Percentiles rank a stretch among this genome's conserved stretches.
These are phyloP conservation scores for Isaurus tuberculatus DNA, from an alignment of 92 coral and sea anemone genomes.

Conservation along the genomic window DNA sequence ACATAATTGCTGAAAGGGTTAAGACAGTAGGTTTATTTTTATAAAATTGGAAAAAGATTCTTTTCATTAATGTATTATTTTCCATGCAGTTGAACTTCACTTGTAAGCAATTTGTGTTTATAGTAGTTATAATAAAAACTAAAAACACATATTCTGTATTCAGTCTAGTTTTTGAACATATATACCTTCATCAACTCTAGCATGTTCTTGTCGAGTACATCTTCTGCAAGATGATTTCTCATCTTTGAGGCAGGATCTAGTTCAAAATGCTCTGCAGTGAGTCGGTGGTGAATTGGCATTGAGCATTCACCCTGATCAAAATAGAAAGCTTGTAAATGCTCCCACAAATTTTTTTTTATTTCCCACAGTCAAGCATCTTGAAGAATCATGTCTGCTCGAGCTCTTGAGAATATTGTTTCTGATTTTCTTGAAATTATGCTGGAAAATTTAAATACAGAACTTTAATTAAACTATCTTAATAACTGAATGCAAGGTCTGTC, in stretches of 20 bases:
- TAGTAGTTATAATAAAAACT: no score
- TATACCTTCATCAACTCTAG: background rate
- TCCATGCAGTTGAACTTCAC: no score
- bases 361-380: constrained; percentile 50
- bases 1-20: no score
- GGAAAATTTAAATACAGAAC: constrained; percentile 8
- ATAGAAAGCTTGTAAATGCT: constrained; percentile 28
- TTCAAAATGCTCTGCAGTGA: constrained; percentile 16
- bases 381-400: background rate
- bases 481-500: background rate
- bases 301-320: constrained; percentile 22
- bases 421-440: constrained; percentile 65
- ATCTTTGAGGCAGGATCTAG: constrained; percentile 24
- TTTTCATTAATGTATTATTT: no score
- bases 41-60: no score
- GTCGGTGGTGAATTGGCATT: constrained; percentile 7
- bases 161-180: background rate
- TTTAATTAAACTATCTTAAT: background rate
- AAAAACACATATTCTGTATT: background rate
- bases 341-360: constrained; percentile 20
- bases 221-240: constrained; percentile 23
- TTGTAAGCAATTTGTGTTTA: no score
- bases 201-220: background rate
- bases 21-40: no score
- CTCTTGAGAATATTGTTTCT: constrained; percentile 64